Base-by-base conservation (phyloP, 1,140 invertebrate genomes). In the Drosophila biarmipes region DNA sequence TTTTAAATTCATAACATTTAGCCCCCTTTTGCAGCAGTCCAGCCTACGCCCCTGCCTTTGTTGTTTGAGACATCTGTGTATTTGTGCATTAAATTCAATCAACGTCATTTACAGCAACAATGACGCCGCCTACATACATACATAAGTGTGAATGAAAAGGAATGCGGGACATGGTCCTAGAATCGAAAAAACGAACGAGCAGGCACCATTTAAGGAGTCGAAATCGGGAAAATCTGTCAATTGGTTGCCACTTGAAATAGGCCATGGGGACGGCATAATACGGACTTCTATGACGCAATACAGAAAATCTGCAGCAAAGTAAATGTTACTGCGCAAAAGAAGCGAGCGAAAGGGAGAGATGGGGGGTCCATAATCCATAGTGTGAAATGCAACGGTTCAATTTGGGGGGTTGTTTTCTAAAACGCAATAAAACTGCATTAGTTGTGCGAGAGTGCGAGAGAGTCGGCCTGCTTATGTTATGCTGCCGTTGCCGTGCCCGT, bases 381-480 rank as follows among this genome's bases (percentile, higher is more conserved):
- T 66, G 35, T 52, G 34, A 54, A 74, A 67, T 75, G 71, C 73
- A 66, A 53, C 53, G 68, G 48, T 49, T 37, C 61, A 79, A 66
- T 49, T 56, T 29, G 61, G 75, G 78, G 79, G 81, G 81, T 84
- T 86, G 73, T 61, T 75, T 52, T 67, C 78, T 87, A 87, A 86
- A 87, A 86, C 81, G 81, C 81, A 86, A 81, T 86, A 86, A 80
- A 85, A 78, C 57, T 87, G 82, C 81, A 87, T 71, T 76, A 84
- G 76, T 63, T 45, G 45, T 21, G 49, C 51, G 63, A 46, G 58
- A 40, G 81, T 81, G 73, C 40, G 69, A 87, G 63, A 56, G 51
- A 43, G 54, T 43, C 42, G 14, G 66, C 59, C 37, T 67, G 59
- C 59, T 42, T 67, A 67, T 67, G 29, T 31, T 31, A 10, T 24